Percentiles rank a stretch among this genome's conserved stretches.
Conservation (phyloP, 2,888 invertebrate genomes). For the Temnothorax rugatulus region DNA sequence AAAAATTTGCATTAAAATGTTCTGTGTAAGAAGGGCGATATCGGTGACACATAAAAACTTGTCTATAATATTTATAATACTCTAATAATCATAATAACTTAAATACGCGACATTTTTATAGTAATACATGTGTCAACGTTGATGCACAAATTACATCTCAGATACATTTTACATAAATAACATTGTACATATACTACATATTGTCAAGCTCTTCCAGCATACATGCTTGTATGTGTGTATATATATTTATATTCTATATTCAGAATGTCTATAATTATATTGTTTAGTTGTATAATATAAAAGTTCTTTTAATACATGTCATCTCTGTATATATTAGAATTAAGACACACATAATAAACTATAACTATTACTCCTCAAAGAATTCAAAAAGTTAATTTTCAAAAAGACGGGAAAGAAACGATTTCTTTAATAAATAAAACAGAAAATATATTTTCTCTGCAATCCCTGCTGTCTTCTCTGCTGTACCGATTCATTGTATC, state of each 20-base stretch:
- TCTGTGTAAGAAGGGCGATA: background rate
- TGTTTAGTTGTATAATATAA: background rate
- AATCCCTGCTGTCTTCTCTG: background rate
- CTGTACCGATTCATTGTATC: background rate
- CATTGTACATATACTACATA: background rate
- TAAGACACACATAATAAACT: background rate
- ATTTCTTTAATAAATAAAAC: slow-evolving; percentile 9
- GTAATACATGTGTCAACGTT: background rate
- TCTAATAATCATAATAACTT: background rate
- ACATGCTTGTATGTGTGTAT: background rate
- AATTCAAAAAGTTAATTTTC: background rate
- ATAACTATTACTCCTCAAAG: background rate
- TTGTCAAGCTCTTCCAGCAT: background rate
- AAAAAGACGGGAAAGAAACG: background rate
- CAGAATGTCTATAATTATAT: background rate
- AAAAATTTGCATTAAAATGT: background rate
- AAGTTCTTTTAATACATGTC: background rate
- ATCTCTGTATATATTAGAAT: background rate
- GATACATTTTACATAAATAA: background rate
- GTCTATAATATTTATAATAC: background rate
- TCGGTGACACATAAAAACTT: background rate
- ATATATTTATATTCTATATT: background rate
- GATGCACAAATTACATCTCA: background rate
- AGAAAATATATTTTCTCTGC: background rate
- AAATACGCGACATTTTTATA: background rate